Conservation (phyloP, 2,113 vertebrate species). For the Forbesichthys papilliferus region DNA sequence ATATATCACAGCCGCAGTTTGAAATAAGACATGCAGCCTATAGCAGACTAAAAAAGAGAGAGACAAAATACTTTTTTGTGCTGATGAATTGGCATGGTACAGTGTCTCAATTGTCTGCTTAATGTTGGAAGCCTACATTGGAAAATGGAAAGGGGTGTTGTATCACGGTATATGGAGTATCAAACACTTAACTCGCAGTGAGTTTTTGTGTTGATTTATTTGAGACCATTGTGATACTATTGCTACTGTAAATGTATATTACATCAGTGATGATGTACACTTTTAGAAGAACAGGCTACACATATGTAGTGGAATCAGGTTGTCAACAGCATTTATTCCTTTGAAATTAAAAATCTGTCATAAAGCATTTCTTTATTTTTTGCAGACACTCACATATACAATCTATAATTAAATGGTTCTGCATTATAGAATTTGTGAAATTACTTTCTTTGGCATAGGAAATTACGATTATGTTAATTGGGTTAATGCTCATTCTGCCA, state of each 20-base stretch:
- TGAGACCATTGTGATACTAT: slow-evolving; percentile 11
- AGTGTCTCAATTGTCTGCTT: slow-evolving; percentile 45
- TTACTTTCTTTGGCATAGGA: no score
- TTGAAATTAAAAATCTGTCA: slow-evolving; percentile 46
- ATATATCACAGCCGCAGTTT: slow-evolving; percentile 32
- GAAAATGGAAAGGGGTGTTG: no score
- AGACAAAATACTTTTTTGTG: background rate
- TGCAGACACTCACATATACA: no score
- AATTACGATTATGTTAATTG: no score
- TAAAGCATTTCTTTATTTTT: slow-evolving; percentile 3
- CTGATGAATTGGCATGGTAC: slow-evolving; percentile 39
- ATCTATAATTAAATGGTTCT: no score
- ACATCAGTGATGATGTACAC: slow-evolving; percentile 5
- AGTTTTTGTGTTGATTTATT: slow-evolving; percentile 40
- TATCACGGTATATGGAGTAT: no score
- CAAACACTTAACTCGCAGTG: background rate
- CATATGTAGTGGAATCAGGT: slow-evolving; percentile 2
- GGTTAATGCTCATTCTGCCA: slow-evolving; percentile 34
- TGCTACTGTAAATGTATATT: slow-evolving; percentile 22
- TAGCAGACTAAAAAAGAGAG: background rate
- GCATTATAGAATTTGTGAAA: no score
- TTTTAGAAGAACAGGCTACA: no score
- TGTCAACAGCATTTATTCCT: slow-evolving; percentile 1
- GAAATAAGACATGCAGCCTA: background rate
- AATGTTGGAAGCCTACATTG: background rate